A percentile compares a stretch with the other conserved stretches of the same genome.
phyloP scores from a whole-genome alignment of 2,888 invertebrate species.

The Drosophila neutralis region DNA sequence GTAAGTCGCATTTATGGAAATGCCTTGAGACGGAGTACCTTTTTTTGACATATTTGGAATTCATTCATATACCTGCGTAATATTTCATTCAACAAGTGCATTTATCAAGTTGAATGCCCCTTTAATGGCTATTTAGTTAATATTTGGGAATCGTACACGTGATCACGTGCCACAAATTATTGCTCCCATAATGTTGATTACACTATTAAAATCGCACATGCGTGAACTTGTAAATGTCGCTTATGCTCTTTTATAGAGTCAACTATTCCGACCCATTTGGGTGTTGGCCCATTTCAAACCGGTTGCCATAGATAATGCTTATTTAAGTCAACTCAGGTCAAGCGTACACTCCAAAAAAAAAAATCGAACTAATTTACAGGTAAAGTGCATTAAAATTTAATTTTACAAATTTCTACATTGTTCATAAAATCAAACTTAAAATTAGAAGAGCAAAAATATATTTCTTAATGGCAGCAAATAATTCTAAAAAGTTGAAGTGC shows the following conservation, averaged over 20 bases:
- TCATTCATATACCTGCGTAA: constrained; percentile 7
- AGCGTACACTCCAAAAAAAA: neutral
- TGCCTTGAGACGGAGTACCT: constrained; percentile 1
- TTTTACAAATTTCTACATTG: neutral
- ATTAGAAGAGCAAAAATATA: neutral
- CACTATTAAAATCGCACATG: constrained; percentile 52
- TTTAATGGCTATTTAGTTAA: constrained; percentile 23
- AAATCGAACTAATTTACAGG: neutral
- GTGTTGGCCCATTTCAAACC: constrained; percentile 30
- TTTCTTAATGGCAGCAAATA: neutral
- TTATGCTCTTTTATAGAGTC: constrained; percentile 1
- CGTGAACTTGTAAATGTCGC: constrained; percentile 47
- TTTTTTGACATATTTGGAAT: neutral
- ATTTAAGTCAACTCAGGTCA: no score
- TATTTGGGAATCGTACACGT: constrained; percentile 18
- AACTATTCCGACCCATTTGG: constrained; percentile 5
- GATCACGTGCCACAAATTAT: constrained; percentile 48
- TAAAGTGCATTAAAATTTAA: neutral
- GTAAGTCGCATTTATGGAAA: constrained; percentile 10
- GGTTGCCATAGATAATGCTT: constrained; percentile 14
- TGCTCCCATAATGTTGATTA: constrained; percentile 45
- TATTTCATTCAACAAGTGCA: constrained; percentile 35
- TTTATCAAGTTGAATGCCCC: constrained; percentile 20
- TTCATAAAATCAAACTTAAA: neutral
- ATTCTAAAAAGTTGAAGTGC: neutral